A percentile compares a stretch with the other conserved stretches of the same genome.
Conservation (phyloP, 2,113 vertebrate species). For the Junco hyemalis region DNA sequence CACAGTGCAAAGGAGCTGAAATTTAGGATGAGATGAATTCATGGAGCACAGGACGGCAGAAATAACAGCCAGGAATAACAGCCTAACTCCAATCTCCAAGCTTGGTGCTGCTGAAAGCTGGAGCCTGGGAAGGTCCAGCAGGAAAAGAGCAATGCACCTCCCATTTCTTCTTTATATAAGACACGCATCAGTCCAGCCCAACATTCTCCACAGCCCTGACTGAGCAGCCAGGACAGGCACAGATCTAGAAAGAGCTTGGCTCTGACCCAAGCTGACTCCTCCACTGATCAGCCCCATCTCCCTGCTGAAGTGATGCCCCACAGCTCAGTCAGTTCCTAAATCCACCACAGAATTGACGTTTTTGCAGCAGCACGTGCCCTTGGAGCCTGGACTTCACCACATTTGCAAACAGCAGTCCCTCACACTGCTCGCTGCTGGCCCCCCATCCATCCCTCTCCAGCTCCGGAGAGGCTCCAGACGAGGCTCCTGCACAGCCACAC, state of each 20-base stretch:
- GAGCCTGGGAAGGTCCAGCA: background rate
- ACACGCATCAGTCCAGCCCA: rapidly evolving
- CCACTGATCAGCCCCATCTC: background rate
- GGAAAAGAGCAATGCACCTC: background rate
- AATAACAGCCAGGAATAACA: background rate
- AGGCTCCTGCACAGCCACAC: background rate
- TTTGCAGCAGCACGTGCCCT: background rate
- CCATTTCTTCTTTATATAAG: background rate
- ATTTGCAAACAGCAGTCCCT: background rate
- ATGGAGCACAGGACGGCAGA: background rate
- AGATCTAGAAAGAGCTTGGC: background rate
- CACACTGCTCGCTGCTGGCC: rapidly evolving
- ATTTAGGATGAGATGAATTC: background rate
- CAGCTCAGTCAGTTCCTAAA: background rate
- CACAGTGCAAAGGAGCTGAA: rapidly evolving
- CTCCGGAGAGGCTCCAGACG: background rate
- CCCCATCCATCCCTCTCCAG: background rate
- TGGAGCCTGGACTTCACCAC: background rate
- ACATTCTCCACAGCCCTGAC: background rate
- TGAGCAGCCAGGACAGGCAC: background rate
- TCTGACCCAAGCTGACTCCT: background rate
- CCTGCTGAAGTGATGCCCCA: background rate
- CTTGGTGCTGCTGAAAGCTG: rapidly evolving
- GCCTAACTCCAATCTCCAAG: background rate
- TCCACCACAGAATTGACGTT: background rate